phyloP scores from a whole-genome alignment of 1,140 invertebrate species.

The Drosophila nigromelanica region DNA sequence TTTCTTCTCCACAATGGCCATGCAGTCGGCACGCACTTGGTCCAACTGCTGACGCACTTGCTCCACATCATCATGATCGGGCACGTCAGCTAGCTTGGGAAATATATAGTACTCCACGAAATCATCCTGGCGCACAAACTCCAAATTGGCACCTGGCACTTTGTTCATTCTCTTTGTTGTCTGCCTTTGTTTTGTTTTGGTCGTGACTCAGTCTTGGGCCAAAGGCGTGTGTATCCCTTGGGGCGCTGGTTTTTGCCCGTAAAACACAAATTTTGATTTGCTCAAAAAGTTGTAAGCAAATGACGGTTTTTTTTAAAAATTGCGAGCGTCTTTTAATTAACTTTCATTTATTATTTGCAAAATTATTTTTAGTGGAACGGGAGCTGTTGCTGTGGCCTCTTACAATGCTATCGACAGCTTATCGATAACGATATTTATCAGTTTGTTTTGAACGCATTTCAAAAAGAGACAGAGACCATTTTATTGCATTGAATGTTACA shows the following conservation, averaged over 20 bases:
- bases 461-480: constrained; percentile 29
- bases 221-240: constrained; percentile 30
- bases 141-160: constrained; percentile 75
- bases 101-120: constrained; percentile 89
- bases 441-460: constrained; percentile 4
- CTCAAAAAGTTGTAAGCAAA: not conserved
- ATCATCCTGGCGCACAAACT: constrained; percentile 87
- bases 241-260: not conserved
- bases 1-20: constrained; percentile 82
- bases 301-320: not conserved
- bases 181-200: constrained; percentile 29
- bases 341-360: constrained; percentile 44
- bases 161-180: constrained; percentile 63
- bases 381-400: constrained; percentile 39
- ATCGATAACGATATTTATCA: constrained; percentile 13
- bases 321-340: constrained; percentile 8
- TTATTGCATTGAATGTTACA: constrained; percentile 41
- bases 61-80: constrained; percentile 38
- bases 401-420: constrained; percentile 11
- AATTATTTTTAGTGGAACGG: constrained; percentile 13
- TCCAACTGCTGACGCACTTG: constrained; percentile 74
- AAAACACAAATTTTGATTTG: not conserved
- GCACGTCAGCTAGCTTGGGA: constrained; percentile 79
- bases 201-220: constrained; percentile 34
- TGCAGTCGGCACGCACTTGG: constrained; percentile 83